These are phyloP conservation scores for Netelia virgata DNA, from an alignment of 2,888 invertebrate genomes.

Conservation along the genomic window DNA sequence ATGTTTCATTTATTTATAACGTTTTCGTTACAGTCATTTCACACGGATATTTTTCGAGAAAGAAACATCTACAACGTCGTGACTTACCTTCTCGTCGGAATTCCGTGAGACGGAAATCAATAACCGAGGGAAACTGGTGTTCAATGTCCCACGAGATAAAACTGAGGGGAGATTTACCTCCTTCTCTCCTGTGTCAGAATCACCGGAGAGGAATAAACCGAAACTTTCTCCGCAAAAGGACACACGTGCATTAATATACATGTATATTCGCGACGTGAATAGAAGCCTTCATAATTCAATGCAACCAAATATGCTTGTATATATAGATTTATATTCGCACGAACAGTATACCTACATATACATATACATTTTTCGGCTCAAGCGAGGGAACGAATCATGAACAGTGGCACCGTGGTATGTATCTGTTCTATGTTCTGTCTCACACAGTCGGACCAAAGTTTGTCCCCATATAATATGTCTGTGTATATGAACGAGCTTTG, in stretches of 20 bases:
- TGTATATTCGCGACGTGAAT: background rate
- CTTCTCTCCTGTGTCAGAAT: conserved; percentile 8
- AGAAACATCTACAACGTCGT: background rate
- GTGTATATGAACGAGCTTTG: conserved; percentile 23
- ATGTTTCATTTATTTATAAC: too few relatives aligned
- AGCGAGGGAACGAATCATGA: conserved; percentile 36
- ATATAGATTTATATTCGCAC: background rate
- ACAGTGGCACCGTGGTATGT: background rate
- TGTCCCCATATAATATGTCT: background rate
- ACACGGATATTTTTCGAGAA: background rate
- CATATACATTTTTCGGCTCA: conserved; percentile 25
- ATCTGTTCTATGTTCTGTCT: conserved; percentile 29
- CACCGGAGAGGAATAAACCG: conserved; percentile 23
- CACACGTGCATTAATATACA: conserved; percentile 10
- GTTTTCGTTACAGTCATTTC: too few relatives aligned
- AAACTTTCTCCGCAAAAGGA: conserved; percentile 37
- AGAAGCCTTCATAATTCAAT: conserved; percentile 6
- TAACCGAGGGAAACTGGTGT: background rate
- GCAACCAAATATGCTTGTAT: conserved; percentile 28
- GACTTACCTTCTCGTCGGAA: background rate
- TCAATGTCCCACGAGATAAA: conserved; percentile 11
- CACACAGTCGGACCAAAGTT: background rate
- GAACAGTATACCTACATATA: background rate
- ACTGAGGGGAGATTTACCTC: background rate
- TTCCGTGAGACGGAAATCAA: background rate